Base-by-base conservation (phyloP, 2,797 vertebrate genomes). In the Microctenopoma steveboyesi region DNA sequence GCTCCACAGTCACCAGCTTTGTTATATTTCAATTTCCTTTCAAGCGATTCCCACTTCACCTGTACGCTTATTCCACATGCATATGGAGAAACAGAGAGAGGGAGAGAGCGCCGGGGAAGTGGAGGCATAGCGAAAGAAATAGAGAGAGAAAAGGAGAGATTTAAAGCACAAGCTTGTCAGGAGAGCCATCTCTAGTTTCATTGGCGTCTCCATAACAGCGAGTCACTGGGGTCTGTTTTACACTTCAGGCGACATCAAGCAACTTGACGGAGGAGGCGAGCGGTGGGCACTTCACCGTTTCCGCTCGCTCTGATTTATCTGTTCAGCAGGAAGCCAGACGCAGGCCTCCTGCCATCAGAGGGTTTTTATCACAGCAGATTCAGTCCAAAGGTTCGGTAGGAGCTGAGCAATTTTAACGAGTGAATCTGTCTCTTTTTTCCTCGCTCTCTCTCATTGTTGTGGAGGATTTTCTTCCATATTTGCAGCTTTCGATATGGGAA, bases 191-290 rank as follows among this genome's bases (percentile, higher is more conserved):
- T 10, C 43, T 6, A 2, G 37, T 51, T 69, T 79, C 62, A 74
- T 49, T 48, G 53, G 60, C n/a, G 13, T 78, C 67, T 73, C 70
- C 60, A 57, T 82, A 62, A 72, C 72, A 58, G 63, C n/a, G n/a
- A 82, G 68, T 71, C 76, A 69, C 78, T 35, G 45, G 71, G 80
- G 77, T 69, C 71, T 71, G 57, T 75, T 86, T 79, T 81, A 79
- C 73, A 77, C 80, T 79, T 88, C 87, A 86, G 84, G 85, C 67
- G n/a, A 69, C 66, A 76, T 78, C 71, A 61, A 54, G 66, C 60
- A 64, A 55, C 48, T 62, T 68, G 54, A 81, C n/a, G 55, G 73
- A 69, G 79, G 79, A 70, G 69, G 76, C 33, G 50, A 74, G 46
- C 2, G 40, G 51, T 11, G 59, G 65, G 64, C 72, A 56, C 70